These are phyloP conservation scores for Odocoileus virginianus DNA, from an alignment of 2,113 vertebrate species.

Conservation along the genomic window DNA sequence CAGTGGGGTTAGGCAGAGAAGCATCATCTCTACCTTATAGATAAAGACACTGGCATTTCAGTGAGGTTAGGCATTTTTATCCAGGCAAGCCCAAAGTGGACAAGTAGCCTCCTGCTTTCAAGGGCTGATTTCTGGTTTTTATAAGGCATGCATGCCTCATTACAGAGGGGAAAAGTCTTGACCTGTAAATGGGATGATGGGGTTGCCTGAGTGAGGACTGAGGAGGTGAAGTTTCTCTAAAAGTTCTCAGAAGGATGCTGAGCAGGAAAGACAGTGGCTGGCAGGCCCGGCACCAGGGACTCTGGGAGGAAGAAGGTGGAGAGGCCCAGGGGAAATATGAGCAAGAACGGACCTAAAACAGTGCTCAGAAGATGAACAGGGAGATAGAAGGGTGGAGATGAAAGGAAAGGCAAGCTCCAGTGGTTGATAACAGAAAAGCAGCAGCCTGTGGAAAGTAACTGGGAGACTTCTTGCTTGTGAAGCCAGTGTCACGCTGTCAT, in stretches of 20 bases:
- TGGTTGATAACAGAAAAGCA: not conserved
- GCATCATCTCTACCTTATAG: not conserved
- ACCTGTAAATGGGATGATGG: rapidly evolving
- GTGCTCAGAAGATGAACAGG: not conserved
- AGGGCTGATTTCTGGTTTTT: not conserved
- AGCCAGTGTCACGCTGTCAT: not conserved
- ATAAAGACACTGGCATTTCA: not conserved
- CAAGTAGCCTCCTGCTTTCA: not conserved
- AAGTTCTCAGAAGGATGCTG: not conserved
- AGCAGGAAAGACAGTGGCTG: not conserved
- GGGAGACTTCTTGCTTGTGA: not conserved
- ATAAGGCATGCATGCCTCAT: not conserved
- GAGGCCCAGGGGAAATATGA: not conserved
- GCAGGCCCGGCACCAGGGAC: not conserved
- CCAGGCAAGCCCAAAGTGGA: not conserved
- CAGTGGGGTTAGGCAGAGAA: not conserved
- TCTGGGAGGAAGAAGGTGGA: not conserved
- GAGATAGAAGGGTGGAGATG: not conserved
- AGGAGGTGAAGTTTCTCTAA: not conserved
- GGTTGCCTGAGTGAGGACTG: not conserved
- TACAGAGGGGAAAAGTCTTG: not conserved
- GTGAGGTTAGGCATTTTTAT: not conserved
- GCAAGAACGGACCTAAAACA: not conserved
- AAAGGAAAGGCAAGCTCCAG: not conserved
- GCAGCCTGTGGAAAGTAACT: not conserved